Evolutionary conservation across 1,140 invertebrate genomes (phyloP).

Genomic region (Brachionus calyciflorus): DNA sequence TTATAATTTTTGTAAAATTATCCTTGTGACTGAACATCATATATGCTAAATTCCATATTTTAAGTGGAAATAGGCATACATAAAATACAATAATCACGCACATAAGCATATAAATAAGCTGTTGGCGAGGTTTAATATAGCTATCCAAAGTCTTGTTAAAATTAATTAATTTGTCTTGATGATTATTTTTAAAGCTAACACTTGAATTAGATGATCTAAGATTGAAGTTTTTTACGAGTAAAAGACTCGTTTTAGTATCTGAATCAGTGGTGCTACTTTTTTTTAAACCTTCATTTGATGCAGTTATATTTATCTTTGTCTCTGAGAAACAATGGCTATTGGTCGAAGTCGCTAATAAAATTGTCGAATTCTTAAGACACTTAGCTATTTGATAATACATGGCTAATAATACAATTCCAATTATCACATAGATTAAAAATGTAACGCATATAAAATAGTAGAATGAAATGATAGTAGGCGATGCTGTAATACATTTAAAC

Average conservation of each 20-base stretch:
- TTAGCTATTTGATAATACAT: conserved; percentile 19
- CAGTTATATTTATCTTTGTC: not conserved
- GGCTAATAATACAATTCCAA: conserved; percentile 24
- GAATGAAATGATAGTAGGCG: not conserved
- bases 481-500: conserved; percentile 26
- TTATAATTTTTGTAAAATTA: conserved; percentile 38
- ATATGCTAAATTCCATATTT: conserved; percentile 25
- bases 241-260: not conserved
- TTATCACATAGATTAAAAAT: conserved; percentile 31
- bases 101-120: conserved; percentile 41
- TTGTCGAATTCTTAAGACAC: conserved; percentile 3
- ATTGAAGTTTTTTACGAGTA: not conserved
- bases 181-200: not conserved
- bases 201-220: not conserved
- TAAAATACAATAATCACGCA: conserved; percentile 33
- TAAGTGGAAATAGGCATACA: conserved; percentile 43
- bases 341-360: not conserved
- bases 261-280: not conserved
- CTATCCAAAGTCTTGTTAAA: conserved; percentile 3
- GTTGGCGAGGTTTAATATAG: conserved; percentile 28
- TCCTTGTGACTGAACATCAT: conserved; percentile 28
- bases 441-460: conserved; percentile 22
- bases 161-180: not conserved
- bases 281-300: not conserved
- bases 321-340: conserved; percentile 1